These are phyloP conservation scores for Labeo calbasu DNA, from an alignment of 2,797 vertebrate genomes.

Conservation along the genomic window DNA sequence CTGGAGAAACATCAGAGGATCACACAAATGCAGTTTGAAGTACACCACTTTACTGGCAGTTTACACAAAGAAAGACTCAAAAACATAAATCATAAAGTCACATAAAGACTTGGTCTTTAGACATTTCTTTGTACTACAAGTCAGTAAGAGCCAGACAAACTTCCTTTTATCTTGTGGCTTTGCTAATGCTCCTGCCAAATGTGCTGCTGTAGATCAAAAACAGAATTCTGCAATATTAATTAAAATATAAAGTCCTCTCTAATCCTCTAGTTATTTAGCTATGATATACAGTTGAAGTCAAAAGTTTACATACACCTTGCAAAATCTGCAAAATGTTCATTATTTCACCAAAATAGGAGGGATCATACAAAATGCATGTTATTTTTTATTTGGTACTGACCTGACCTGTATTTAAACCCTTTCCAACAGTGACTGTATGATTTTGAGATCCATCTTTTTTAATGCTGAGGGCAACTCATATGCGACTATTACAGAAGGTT, in stretches of 20 bases:
- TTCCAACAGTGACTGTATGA: too few species aligned
- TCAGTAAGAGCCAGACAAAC: background rate
- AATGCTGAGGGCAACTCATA: too few species aligned
- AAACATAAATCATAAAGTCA: background rate
- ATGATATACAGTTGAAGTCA: too few species aligned
- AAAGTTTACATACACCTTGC: too few species aligned
- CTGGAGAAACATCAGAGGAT: constrained; percentile 67
- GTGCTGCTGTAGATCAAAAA: constrained; percentile 1
- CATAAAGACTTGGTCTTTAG: background rate
- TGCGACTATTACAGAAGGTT: too few species aligned
- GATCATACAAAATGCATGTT: too few species aligned
- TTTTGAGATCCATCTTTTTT: too few species aligned
- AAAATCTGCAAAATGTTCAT: too few species aligned
- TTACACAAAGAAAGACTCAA: constrained; percentile 15
- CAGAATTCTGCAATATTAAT: constrained; percentile 7
- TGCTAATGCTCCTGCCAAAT: constrained; percentile 11
- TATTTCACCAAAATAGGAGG: too few species aligned
- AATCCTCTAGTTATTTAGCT: background rate
- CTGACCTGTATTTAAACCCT: too few species aligned
- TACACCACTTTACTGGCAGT: background rate
- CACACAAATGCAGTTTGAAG: background rate
- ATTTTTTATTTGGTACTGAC: too few species aligned
- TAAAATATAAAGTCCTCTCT: constrained; percentile 4
- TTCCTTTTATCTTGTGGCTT: constrained; percentile 23
- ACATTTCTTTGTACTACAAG: background rate